phyloP scores from a whole-genome alignment of 1,140 invertebrate genomes.

The Chlorops oryzae region DNA sequence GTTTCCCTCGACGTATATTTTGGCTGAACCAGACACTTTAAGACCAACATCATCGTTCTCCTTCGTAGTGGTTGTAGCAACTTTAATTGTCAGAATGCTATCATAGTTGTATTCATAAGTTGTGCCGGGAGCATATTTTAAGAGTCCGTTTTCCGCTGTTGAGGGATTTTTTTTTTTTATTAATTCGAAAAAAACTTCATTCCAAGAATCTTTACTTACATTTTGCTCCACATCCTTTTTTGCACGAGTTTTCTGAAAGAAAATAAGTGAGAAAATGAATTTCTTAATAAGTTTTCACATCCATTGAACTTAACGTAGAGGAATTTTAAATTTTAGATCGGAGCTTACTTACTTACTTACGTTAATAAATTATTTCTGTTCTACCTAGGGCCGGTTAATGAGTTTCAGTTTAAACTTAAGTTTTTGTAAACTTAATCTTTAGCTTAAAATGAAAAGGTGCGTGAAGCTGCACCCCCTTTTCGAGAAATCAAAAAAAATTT shows the following conservation, averaged over 20 bases:
- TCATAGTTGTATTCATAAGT: conserved; percentile 41
- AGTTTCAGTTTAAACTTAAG: no score
- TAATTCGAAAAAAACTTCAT: neutral
- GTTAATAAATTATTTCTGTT: no score
- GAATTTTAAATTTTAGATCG: no score
- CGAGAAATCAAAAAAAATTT: no score
- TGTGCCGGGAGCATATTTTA: conserved; percentile 31
- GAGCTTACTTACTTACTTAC: no score
- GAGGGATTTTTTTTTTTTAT: neutral
- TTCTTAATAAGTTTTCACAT: no score
- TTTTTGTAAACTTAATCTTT: no score
- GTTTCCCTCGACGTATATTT: conserved; percentile 50
- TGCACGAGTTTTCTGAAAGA: conserved; percentile 7
- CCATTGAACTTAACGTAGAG: no score
- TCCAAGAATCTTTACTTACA: conserved; percentile 11
- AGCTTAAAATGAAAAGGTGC: no score
- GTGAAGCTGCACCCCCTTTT: no score
- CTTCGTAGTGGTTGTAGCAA: conserved; percentile 19
- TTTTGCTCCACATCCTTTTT: conserved; percentile 9
- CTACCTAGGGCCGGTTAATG: no score
- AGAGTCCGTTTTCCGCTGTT: conserved; percentile 29
- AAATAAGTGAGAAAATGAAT: neutral
- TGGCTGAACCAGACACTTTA: conserved; percentile 51
- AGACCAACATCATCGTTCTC: conserved; percentile 50
- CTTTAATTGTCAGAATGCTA: conserved; percentile 34